These are phyloP conservation scores for Galemys pyrenaicus DNA, from an alignment of 2,113 vertebrate species.

Conservation along the genomic window DNA sequence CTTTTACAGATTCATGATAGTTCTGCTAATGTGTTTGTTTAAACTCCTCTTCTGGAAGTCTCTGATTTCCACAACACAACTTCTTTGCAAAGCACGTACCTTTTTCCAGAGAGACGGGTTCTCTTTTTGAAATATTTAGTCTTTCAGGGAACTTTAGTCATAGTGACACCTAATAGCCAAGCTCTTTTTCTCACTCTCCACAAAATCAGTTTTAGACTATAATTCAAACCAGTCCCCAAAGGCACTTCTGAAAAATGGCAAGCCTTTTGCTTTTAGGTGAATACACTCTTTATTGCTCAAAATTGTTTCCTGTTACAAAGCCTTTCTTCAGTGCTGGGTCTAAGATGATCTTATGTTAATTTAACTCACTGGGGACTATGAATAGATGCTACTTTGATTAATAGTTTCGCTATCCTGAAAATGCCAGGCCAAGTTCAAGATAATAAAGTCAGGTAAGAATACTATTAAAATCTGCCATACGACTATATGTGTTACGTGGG, in stretches of 20 bases:
- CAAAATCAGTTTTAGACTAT: slow-evolving; percentile 71
- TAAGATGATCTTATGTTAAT: slow-evolving; percentile 76
- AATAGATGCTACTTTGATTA: slow-evolving; percentile 81
- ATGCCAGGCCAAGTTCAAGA: slow-evolving; percentile 75
- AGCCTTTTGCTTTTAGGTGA: slow-evolving; percentile 75
- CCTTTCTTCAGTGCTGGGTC: slow-evolving; percentile 23
- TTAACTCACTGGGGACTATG: slow-evolving; percentile 74
- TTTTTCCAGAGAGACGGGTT: slow-evolving; percentile 14
- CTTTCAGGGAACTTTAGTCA: slow-evolving; percentile 71
- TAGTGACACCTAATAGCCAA: slow-evolving; percentile 75
- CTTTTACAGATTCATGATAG: neutral
- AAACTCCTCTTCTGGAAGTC: neutral
- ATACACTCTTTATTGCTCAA: slow-evolving; percentile 74
- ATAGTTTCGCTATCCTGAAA: slow-evolving; percentile 75
- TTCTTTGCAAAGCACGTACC: slow-evolving; percentile 45
- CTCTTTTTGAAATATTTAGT: slow-evolving; percentile 73
- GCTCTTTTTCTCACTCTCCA: slow-evolving; percentile 68
- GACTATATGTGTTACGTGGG: slow-evolving; percentile 33
- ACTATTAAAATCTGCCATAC: slow-evolving; percentile 65
- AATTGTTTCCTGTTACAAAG: slow-evolving; percentile 75
- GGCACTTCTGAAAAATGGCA: slow-evolving; percentile 79
- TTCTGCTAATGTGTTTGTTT: slow-evolving; percentile 32
- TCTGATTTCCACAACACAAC: slow-evolving; percentile 15
- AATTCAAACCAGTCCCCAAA: slow-evolving; percentile 79
- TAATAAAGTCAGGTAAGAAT: slow-evolving; percentile 77